Evolutionary conservation across 1,140 invertebrate species (phyloP).

Genomic region (Acyrthosiphon pisum): DNA sequence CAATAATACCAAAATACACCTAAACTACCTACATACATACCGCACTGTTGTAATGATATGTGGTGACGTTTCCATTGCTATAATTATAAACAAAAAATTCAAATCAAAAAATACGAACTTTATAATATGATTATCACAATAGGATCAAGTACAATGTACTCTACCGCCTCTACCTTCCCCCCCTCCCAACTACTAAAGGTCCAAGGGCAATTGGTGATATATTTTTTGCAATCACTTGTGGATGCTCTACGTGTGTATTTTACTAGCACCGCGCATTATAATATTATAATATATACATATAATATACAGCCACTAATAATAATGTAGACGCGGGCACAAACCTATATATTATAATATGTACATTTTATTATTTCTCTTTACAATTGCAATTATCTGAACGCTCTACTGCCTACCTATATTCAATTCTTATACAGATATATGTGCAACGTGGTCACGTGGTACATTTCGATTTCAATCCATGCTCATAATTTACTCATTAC

Average conservation of each 20-base stretch:
- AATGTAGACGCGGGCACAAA: not conserved
- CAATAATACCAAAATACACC: not conserved
- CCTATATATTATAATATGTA: not conserved
- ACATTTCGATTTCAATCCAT: not conserved
- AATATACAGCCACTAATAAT: not conserved
- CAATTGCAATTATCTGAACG: not conserved
- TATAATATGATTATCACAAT: not conserved
- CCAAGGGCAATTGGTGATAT: not conserved
- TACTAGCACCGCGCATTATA: not conserved
- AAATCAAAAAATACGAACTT: not conserved
- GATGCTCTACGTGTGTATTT: not conserved
- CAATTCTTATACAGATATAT: not conserved
- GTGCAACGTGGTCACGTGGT: not conserved
- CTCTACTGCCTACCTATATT: not conserved
- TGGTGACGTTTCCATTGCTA: not conserved
- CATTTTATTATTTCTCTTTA: not conserved
- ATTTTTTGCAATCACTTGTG: not conserved
- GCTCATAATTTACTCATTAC: not conserved
- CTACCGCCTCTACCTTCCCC: too few species aligned
- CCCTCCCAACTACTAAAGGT: not conserved
- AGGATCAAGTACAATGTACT: not conserved
- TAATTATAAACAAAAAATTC: slow-evolving; percentile 9
- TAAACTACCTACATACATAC: not conserved
- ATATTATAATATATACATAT: not conserved
- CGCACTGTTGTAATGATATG: not conserved